Percentiles rank a stretch among this genome's conserved stretches.
Conservation (phyloP, 2,113 vertebrate genomes). For the Neodon shergylaensis region DNA sequence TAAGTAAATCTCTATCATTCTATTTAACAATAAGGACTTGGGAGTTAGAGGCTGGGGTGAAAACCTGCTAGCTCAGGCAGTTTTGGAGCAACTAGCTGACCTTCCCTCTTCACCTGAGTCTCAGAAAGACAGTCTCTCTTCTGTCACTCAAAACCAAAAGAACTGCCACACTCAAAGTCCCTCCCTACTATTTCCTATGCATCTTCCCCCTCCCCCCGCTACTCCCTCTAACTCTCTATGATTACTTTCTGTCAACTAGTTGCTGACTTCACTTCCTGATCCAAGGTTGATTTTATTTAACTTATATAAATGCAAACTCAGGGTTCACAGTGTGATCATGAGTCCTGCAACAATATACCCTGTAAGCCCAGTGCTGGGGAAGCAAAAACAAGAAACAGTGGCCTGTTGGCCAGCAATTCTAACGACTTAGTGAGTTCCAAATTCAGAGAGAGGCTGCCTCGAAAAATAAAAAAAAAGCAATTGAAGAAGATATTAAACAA, state of each 20-base stretch:
- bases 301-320: background rate
- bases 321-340: background rate
- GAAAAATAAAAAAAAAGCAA: background rate
- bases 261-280: background rate
- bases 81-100: background rate
- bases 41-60: background rate
- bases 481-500: background rate
- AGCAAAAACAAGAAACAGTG: background rate
- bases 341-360: background rate
- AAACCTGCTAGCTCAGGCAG: background rate
- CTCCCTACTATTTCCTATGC: background rate
- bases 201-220: accelerated
- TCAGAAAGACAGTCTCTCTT: background rate
- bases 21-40: background rate
- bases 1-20: background rate
- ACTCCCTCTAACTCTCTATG: background rate
- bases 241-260: background rate
- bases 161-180: background rate
- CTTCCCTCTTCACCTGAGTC: background rate
- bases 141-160: background rate
- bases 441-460: background rate
- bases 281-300: no score
- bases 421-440: background rate
- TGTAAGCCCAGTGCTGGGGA: background rate
- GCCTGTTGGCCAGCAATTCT: background rate